A percentile compares a stretch with the other conserved stretches of the same genome.
phyloP scores from a whole-genome alignment of 1,140 invertebrate species.

The Caenorhabditis briggsae region DNA sequence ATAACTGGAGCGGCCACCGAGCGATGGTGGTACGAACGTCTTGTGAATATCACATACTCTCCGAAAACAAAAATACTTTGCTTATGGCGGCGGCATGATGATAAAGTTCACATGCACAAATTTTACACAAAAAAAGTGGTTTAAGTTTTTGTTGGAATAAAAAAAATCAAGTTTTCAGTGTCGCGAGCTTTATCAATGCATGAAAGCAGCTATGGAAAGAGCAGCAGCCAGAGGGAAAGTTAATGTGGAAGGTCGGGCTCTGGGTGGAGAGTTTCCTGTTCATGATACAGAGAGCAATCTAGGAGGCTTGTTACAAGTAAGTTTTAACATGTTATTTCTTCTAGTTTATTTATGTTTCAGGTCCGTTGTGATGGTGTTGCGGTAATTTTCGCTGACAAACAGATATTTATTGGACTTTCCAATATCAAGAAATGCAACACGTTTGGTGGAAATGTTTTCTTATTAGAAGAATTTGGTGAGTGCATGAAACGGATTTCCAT shows the following conservation, averaged over 20 bases:
- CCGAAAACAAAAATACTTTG: slow-evolving; percentile 96
- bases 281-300: slow-evolving; percentile 95
- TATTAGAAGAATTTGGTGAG: slow-evolving; percentile 96
- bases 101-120: slow-evolving; percentile 88
- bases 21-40: slow-evolving; percentile 96
- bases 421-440: slow-evolving; percentile 99
- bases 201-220: slow-evolving; percentile 98
- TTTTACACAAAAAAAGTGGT: slow-evolving; percentile 97
- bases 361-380: slow-evolving; percentile 62
- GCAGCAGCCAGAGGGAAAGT: slow-evolving; percentile 87
- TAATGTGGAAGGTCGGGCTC: slow-evolving; percentile 81
- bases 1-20: slow-evolving; percentile 94
- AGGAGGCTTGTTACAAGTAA: slow-evolving; percentile 82
- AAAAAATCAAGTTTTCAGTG: slow-evolving; percentile 83
- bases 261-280: slow-evolving; percentile 98
- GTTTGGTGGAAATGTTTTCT: slow-evolving; percentile 97
- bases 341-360: not conserved
- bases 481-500: not conserved
- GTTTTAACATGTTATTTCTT: not conserved
- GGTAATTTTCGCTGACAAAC: slow-evolving; percentile 93
- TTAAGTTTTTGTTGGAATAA: not conserved
- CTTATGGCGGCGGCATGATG: slow-evolving; percentile 84
- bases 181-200: slow-evolving; percentile 96
- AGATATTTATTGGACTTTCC: slow-evolving; percentile 99
- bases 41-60: slow-evolving; percentile 99